Conservation (phyloP, 2,113 vertebrate genomes). For the Probosciger aterrimus region DNA sequence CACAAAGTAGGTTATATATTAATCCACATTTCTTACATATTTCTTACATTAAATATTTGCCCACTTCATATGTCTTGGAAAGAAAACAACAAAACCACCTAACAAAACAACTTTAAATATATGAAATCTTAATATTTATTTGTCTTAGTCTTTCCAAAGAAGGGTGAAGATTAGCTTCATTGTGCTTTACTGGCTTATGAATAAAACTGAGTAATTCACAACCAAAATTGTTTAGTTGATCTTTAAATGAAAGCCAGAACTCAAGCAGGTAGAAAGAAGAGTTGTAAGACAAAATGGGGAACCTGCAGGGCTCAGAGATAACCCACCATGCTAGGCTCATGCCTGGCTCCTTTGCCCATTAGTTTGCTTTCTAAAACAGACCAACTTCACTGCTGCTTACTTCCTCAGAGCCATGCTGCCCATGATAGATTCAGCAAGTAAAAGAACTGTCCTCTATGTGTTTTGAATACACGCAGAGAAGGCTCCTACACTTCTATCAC, state of each 20-base stretch:
- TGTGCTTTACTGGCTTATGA: neutral
- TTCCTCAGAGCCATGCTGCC: neutral
- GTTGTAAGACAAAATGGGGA: neutral
- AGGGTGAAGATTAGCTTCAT: neutral
- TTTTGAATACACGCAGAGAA: neutral
- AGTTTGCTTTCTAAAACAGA: neutral
- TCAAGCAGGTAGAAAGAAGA: neutral
- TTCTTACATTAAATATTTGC: neutral
- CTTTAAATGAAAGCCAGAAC: neutral
- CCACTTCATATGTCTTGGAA: neutral
- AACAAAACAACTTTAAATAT: neutral
- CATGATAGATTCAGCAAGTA: accelerated
- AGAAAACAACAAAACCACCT: neutral
- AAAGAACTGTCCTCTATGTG: neutral
- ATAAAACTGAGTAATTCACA: neutral
- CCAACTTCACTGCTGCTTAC: neutral
- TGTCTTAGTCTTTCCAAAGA: neutral
- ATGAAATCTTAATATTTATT: neutral
- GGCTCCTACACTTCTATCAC: neutral
- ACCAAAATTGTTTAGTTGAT: neutral
- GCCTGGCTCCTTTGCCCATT: neutral
- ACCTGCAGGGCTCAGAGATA: neutral
- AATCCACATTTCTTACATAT: neutral
- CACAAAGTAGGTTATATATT: neutral
- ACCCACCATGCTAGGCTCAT: neutral